Percentiles rank a stretch among this genome's conserved stretches.
phyloP scores from a whole-genome alignment of 2,888 invertebrate genomes.

The Melinopterus prodromus region DNA sequence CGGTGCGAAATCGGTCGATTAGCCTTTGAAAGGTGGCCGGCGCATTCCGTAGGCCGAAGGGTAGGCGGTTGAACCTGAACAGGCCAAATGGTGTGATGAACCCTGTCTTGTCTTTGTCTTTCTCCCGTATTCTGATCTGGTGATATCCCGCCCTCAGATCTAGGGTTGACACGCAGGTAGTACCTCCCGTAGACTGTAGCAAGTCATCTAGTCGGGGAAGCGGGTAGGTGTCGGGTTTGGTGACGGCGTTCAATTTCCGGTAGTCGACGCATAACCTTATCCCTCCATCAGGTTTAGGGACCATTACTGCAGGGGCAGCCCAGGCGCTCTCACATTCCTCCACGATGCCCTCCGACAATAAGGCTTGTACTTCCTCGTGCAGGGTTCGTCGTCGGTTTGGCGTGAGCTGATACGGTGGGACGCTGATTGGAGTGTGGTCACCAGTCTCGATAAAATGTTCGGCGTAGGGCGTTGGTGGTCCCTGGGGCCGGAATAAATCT shows the following conservation, averaged over 20 bases:
- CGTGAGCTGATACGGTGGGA: slow-evolving; percentile 51
- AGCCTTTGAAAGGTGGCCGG: no score
- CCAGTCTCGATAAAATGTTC: no score
- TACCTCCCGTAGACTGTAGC: slow-evolving; percentile 43
- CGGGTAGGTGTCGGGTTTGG: slow-evolving; percentile 46
- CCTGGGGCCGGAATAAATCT: no score
- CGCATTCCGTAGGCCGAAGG: no score
- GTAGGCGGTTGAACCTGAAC: no score
- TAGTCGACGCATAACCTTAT: slow-evolving; percentile 52
- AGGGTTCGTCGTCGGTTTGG: slow-evolving; percentile 43
- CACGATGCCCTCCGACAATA: slow-evolving; percentile 50
- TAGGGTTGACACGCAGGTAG: slow-evolving; percentile 46
- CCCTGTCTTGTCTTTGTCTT: no score
- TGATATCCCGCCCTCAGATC: slow-evolving; percentile 43
- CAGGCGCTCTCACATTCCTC: slow-evolving; percentile 55
- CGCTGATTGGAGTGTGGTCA: slow-evolving; percentile 46
- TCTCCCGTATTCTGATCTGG: no score
- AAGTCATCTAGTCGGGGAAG: slow-evolving; percentile 56
- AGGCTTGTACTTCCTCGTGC: slow-evolving; percentile 46
- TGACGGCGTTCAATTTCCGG: slow-evolving; percentile 43
- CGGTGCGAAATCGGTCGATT: no score
- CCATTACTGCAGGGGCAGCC: slow-evolving; percentile 51
- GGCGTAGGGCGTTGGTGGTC: not conserved
- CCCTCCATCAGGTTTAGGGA: slow-evolving; percentile 50
- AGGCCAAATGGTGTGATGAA: no score